phyloP scores from a whole-genome alignment of 1,140 invertebrate species.

The Stenopsyche tienmushanensis region DNA sequence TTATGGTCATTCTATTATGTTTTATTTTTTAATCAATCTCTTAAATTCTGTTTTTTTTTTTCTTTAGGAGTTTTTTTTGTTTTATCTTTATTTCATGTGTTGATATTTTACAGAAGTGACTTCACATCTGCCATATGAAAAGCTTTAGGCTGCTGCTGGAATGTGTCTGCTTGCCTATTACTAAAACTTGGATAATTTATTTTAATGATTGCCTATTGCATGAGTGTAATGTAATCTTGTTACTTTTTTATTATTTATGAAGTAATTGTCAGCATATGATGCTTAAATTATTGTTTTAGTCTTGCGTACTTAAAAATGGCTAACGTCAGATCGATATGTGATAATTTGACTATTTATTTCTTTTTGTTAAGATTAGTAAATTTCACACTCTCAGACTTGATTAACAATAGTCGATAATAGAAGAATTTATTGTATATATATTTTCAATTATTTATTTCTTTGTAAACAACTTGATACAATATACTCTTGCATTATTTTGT shows the following conservation, averaged over 20 bases:
- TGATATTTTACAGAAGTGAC: constrained; percentile 79
- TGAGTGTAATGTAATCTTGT: constrained; percentile 20
- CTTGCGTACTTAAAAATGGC: background rate
- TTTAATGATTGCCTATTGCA: constrained; percentile 15
- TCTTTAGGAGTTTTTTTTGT: constrained; percentile 9
- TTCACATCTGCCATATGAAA: constrained; percentile 85
- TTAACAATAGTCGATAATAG: background rate
- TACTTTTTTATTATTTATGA: constrained; percentile 11
- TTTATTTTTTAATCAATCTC: too few relatives aligned
- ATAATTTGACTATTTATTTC: constrained; percentile 8
- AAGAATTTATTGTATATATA: constrained; percentile 11
- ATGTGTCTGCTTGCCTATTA: constrained; percentile 35
- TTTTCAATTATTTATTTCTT: constrained; percentile 18
- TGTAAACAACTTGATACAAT: constrained; percentile 7
- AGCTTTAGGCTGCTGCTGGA: constrained; percentile 64
- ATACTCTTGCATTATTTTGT: background rate
- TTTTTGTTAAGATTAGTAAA: background rate
- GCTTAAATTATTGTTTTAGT: constrained; percentile 10
- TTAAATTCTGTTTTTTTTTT: too few relatives aligned
- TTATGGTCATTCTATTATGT: too few relatives aligned
- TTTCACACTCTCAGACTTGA: background rate
- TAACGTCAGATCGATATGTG: constrained; percentile 8
- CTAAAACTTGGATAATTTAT: constrained; percentile 14
- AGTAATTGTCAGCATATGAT: constrained; percentile 13
- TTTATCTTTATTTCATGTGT: constrained; percentile 14